phyloP scores from a whole-genome alignment of 2,888 invertebrate genomes.

The Clunio marinus region DNA sequence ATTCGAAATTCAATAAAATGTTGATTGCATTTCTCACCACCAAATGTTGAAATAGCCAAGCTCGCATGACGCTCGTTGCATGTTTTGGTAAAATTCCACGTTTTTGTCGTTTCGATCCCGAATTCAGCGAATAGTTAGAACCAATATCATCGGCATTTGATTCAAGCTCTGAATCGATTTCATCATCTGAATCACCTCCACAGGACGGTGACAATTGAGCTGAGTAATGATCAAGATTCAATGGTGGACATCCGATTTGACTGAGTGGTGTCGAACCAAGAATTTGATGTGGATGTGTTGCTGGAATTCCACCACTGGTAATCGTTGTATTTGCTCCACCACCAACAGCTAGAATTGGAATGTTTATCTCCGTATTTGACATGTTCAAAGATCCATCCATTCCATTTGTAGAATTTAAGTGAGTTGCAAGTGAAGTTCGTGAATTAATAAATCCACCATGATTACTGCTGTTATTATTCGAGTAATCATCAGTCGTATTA shows the following conservation, averaged over 20 bases:
- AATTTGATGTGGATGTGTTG: conserved; percentile 54
- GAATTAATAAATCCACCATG: conserved; percentile 18
- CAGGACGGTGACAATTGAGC: conserved; percentile 59
- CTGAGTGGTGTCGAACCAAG: conserved; percentile 83
- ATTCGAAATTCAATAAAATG: not conserved
- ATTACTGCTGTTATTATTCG: conserved; percentile 27
- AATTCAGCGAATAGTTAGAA: conserved; percentile 50
- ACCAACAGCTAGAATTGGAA: conserved; percentile 43
- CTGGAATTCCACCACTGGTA: conserved; percentile 45
- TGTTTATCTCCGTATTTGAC: conserved; percentile 22
- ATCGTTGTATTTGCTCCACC: conserved; percentile 51
- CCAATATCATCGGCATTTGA: conserved; percentile 59
- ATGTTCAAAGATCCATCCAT: conserved; percentile 21
- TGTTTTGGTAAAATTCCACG: conserved; percentile 91
- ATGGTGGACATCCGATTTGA: conserved; percentile 68
- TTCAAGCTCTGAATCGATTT: conserved; percentile 54
- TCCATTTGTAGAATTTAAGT: conserved; percentile 5
- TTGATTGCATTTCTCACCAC: conserved; percentile 64
- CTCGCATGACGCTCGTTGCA: conserved; percentile 93
- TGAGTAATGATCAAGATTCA: conserved; percentile 53
- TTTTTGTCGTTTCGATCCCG: conserved; percentile 63
- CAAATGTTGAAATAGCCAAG: conserved; percentile 94
- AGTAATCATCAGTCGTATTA: conserved; percentile 30
- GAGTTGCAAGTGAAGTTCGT: not conserved
- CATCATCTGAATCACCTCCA: conserved; percentile 45